phyloP scores from a whole-genome alignment of 2,113 vertebrate genomes.

The Pseudonaja textilis region DNA sequence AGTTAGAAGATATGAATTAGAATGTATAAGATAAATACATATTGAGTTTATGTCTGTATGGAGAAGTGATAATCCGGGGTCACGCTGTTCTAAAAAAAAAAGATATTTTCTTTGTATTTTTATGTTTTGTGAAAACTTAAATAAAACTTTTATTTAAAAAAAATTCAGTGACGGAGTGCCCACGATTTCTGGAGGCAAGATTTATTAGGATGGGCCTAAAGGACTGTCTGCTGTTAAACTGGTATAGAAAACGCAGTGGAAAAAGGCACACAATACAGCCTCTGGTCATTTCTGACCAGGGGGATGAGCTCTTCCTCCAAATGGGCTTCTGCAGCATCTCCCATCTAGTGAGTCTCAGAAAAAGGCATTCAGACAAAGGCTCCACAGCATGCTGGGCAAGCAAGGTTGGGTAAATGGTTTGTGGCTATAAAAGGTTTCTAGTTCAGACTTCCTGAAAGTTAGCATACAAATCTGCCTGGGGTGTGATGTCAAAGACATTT shows the following conservation, averaged over 20 bases:
- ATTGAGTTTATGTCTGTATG: too few species aligned
- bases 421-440: neutral
- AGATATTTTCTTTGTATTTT: too few species aligned
- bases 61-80: too few species aligned
- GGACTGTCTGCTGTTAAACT: neutral
- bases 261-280: neutral
- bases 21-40: too few species aligned
- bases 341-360: neutral
- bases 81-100: too few species aligned
- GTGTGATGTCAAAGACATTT: neutral
- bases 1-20: too few species aligned
- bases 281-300: neutral
- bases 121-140: too few species aligned
- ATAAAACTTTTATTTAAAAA: too few species aligned
- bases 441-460: neutral
- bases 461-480: neutral
- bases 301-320: neutral
- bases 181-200: too few species aligned
- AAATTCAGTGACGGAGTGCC: too few species aligned
- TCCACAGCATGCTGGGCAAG: neutral
- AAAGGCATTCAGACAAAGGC: neutral
- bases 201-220: neutral
- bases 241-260: neutral
- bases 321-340: neutral
- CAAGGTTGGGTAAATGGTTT: neutral